Base-by-base conservation (phyloP, 2,797 vertebrate genomes). In the Lacerta bilineata region DNA sequence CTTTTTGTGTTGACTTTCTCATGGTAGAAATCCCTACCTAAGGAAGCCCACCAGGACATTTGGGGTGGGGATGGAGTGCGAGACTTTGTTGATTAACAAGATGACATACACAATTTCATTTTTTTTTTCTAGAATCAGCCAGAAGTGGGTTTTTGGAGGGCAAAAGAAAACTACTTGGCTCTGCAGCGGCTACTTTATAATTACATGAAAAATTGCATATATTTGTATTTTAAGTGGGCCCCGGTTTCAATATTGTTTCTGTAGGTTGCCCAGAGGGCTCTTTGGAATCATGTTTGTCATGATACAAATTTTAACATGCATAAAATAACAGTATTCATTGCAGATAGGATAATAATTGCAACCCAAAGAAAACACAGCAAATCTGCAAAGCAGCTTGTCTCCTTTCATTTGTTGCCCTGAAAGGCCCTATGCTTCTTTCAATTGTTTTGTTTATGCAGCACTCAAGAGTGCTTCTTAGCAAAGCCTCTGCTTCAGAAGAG, bases 381-480 rank as follows among this genome's bases (percentile, higher is more conserved):
- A 55, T 46, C 43, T 79, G 64, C 27, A 69, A 79, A 79, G 43
- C 46, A 80, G 33, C 46, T 29, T 59, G 23, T 59, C 15, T 50
- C 61, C 33, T 61, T 80, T 55, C 78, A 41, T n/a, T 87, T 71
- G 13, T 7, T 46, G 11, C 43, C 36, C 4, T 50, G 85, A 86
- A 79, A 69, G 20, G 61, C 29, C 20, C 23, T 46, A 39, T 39
- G 66, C n/a, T 86, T 55, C 85, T 80, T 69, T 80, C 17, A n/a
- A 59, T 36, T 71, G 43, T 71, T 46, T 68, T 79, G 76, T 69
- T 86, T 79, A 36, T 86, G 43, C 66, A 80, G 33, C 39, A 50
- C 76, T 80, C 43, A 76, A 46, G 43, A 80, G 43, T 41, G 3
- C 23, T 39, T 59, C 66, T 80, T 86, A 80, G 59, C 43, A 86